phyloP scores from a whole-genome alignment of 2,113 vertebrate species.

The Procavia capensis region DNA sequence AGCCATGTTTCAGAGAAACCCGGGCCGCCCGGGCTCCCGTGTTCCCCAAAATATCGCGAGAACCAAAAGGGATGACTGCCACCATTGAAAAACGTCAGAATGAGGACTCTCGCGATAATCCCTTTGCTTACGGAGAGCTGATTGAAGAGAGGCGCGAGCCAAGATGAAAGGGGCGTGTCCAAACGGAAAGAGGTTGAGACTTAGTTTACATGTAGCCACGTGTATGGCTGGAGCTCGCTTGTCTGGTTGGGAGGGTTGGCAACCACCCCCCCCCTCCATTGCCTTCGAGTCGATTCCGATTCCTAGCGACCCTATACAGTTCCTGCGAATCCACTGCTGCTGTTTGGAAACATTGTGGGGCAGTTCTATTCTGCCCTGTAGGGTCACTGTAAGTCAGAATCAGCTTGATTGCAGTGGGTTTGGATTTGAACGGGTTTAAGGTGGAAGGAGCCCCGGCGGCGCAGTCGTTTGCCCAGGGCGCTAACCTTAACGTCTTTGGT shows the following conservation, averaged over 20 bases:
- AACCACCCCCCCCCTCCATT: too few species aligned
- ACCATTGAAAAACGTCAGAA: not conserved
- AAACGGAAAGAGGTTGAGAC: rapidly evolving
- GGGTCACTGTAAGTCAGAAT: too few species aligned
- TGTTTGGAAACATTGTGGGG: too few species aligned
- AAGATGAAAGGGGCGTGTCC: not conserved
- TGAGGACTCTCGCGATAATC: slow-evolving; percentile 64
- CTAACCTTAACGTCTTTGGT: too few species aligned
- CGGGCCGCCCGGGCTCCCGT: slow-evolving; percentile 57
- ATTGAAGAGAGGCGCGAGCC: slow-evolving; percentile 3
- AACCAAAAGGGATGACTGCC: not conserved
- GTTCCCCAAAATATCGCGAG: slow-evolving; percentile 70
- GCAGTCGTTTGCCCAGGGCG: too few species aligned
- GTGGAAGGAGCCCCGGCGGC: too few species aligned
- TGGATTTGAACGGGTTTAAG: too few species aligned
- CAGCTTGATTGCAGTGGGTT: too few species aligned
- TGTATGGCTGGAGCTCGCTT: rapidly evolving
- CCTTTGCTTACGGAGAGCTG: rapidly evolving
- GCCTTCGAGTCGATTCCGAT: too few species aligned
- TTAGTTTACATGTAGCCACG: not conserved
- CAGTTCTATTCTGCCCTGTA: too few species aligned
- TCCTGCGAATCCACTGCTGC: too few species aligned
- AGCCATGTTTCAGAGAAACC: slow-evolving; percentile 80
- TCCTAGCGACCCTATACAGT: too few species aligned
- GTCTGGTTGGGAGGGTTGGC: not conserved